Percentiles rank a stretch among this genome's conserved stretches.
phyloP scores from a whole-genome alignment of 2,888 invertebrate genomes.

The Drosophila sordidapex region DNA sequence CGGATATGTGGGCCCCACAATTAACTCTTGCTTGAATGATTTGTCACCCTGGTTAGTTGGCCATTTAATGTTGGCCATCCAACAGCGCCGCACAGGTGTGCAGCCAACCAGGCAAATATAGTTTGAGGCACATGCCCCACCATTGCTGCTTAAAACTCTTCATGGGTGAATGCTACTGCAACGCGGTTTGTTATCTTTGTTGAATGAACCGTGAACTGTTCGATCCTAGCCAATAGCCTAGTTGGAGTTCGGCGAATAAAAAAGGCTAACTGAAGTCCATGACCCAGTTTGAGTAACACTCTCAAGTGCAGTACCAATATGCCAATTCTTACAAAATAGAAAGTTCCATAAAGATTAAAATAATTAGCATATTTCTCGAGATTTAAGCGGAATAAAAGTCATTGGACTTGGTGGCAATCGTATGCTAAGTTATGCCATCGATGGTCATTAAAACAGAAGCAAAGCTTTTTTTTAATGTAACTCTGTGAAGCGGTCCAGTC shows the following conservation, averaged over 20 bases:
- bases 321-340: neutral
- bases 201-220: slow-evolving; percentile 72
- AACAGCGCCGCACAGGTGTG: slow-evolving; percentile 43
- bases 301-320: neutral
- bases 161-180: slow-evolving; percentile 20
- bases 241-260: neutral
- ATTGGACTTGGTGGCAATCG: slow-evolving; percentile 7
- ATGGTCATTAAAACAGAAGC: slow-evolving; percentile 36
- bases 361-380: neutral
- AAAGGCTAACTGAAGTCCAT: slow-evolving; percentile 37
- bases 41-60: slow-evolving; percentile 36
- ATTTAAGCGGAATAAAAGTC: slow-evolving; percentile 10
- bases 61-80: slow-evolving; percentile 12
- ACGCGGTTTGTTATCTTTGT: slow-evolving; percentile 25
- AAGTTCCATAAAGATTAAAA: neutral
- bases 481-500: slow-evolving; percentile 35
- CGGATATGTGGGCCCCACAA: slow-evolving; percentile 47
- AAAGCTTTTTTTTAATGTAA: slow-evolving; percentile 5
- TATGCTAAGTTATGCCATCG: slow-evolving; percentile 38
- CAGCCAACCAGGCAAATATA: slow-evolving; percentile 70
- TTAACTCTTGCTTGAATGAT: slow-evolving; percentile 46
- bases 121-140: slow-evolving; percentile 29
- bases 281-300: slow-evolving; percentile 60
- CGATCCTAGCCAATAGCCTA: slow-evolving; percentile 27
- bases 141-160: neutral